Base-by-base conservation (phyloP, 2,888 invertebrate genomes). In the Meandrusa payeni region DNA sequence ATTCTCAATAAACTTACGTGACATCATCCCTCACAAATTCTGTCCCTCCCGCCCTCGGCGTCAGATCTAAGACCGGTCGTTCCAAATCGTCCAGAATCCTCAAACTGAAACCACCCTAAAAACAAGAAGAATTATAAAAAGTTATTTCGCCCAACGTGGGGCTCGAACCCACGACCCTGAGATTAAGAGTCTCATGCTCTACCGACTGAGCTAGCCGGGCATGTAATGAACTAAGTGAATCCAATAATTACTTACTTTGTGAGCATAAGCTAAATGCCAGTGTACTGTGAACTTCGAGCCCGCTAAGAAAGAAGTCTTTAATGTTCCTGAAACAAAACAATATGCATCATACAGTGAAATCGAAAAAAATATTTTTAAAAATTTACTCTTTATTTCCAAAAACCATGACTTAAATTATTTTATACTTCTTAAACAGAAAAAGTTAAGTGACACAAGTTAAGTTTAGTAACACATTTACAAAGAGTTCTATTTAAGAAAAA, bases 211-310 rank as follows among this genome's bases (percentile, higher is more conserved):
- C 86, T 87, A 87, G 87, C 87, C 86, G 85, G 86, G 87, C 86
- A 69, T 34, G 44, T 49, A 1, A 1, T 4, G 2, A 5, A 0
- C 0, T 0, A 0, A 0, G 0, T 0, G 0, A 71, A 77, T 69
- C 51, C 58, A 48, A 42, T 0, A 19, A 51, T 54, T 0, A 70
- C 80, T 81, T 76, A 83, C 83, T 87, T 92, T 90, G 70, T 98
- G 97, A 2, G 97, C 95, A 82, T 97, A 97, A 5, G 97, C 96
- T 61, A 97, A 89, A 79, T 97, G 97, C 97, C 97, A 98, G 49
- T 96, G 93, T 33, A 97, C 93, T 78, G 94, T 97, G 65, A 98
- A 93, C 50, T 91, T 91, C 48, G 96, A 93, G 39, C 97, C 97
- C 9, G 95, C 91, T 49, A 94, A 73, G 61, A 97, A 88, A 11